Evolutionary conservation across 2,888 invertebrate species (phyloP), one percentile per base, ranked within the genome.

Genomic region (Xestoiulus laeticollis): DNA sequence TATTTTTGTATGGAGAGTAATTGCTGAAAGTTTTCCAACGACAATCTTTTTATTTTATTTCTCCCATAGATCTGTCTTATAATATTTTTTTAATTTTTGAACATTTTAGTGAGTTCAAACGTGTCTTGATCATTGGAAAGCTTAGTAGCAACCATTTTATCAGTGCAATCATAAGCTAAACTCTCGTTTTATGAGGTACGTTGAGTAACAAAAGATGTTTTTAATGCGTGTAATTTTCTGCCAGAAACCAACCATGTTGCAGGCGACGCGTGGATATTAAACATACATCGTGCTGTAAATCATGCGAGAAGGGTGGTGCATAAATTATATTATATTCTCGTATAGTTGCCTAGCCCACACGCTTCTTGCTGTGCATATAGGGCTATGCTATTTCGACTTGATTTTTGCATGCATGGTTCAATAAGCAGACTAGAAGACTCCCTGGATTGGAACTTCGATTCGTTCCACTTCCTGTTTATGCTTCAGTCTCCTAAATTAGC

Each of bases 231-330:
- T 59, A 59, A 59, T 59, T 59, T 59, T n/a, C 19, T 59, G 59
- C 59, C 59, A 48, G 12, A 19, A 1, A 48, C 14, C 48, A 48
- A 4, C 16, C 48, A 48, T 14, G 48, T 48, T 48, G 48, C 48
- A 38, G 48, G 48, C 48, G 10, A 48, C 19, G 48, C 48, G n/a
- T 19, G n/a, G 59, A 59, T 59, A 59, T 59, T 59, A 59, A 59
- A 59, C 48, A 48, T 14, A 48, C 48, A 48, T 48, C 14, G 48
- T 48, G 48, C 59, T n/a, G 59, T 59, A 59, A 59, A 59, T 59
- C 59, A 59, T 59, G 59, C 59, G 59, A 59, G n/a, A 48, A 59
- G 59, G 59, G 59, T 59, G 59, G 59, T 59, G 59, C 59, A 59
- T 59, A 59, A 59, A 59, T 59, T 19, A 59, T 3, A n/a, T 59